A percentile compares a stretch with the other conserved stretches of the same genome.
Conservation (phyloP, 1,140 invertebrate species). For the Aphelinus atriplicis region DNA sequence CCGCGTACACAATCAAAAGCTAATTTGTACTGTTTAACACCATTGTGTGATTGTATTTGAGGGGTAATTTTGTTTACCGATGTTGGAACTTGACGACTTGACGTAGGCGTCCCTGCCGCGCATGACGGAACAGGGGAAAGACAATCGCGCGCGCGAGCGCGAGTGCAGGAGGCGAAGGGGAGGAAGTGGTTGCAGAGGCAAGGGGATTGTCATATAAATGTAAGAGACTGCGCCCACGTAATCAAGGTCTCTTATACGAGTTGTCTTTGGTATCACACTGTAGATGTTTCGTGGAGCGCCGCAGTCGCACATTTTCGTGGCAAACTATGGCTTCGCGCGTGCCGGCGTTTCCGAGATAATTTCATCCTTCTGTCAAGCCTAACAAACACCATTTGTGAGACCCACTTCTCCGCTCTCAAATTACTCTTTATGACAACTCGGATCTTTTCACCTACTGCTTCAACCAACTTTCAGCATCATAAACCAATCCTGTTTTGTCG, state of each 20-base stretch:
- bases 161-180: not conserved
- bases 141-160: not conserved
- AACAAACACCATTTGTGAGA: constrained; percentile 19
- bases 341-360: constrained; percentile 49
- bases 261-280: constrained; percentile 22
- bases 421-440: no score
- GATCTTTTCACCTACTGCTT: no score
- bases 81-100: not conserved
- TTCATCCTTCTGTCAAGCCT: constrained; percentile 36
- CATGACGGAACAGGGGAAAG: not conserved
- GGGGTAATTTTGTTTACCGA: constrained; percentile 12
- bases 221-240: constrained; percentile 18
- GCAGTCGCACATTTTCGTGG: constrained; percentile 32
- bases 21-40: no score
- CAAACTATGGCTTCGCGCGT: constrained; percentile 27
- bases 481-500: no score
- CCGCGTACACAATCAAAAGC: no score
- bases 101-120: not conserved
- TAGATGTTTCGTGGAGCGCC: constrained; percentile 6
- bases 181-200: constrained; percentile 3
- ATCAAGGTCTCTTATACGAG: constrained; percentile 23
- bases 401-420: constrained; percentile 4
- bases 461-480: no score
- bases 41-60: not conserved
- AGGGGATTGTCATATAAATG: constrained; percentile 31